Evolutionary conservation across 2,888 invertebrate genomes (phyloP), one percentile per base, ranked within the genome.

Genomic region (Diabrotica balteata): DNA sequence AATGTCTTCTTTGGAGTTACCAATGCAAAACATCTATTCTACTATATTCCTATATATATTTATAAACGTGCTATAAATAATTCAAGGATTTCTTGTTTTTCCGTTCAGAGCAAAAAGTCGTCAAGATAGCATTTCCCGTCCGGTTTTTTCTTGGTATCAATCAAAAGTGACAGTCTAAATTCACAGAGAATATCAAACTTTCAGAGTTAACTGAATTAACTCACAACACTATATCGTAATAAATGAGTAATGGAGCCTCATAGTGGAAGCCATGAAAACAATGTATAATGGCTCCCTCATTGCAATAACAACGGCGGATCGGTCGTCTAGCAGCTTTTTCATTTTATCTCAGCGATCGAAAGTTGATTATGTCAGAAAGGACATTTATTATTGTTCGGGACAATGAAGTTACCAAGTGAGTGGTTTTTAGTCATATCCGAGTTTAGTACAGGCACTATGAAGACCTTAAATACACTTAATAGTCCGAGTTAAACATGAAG

Each of bases 311-410:
- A 61, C 50, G 42, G 42, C 17, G 57, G 52, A 47, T 59, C 46
- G 50, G 49, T 22, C 49, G 54, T n/a, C 43, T 52, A 45, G 52
- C 58, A 53, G 59, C 53, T 59, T 67, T 66, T 62, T 53, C 43
- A 61, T 62, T 63, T 65, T 50, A 62, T 69, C 44, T 66, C 42
- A 44, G 10, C 62, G 66, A 69, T 66, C 52, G 68, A 66, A 62
- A 59, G 59, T 61, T 66, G 54, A 65, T 65, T 58, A 65, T 62
- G 59, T 63, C 66, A 59, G 63, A 62, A 69, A 49, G 46, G 62
- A 54, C 62, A 69, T 68, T 69, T 61, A 69, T 66, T 69, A 69
- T 63, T 55, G 62, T 68, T 54, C 44, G 59, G 11, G 9, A 50
- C 43, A 50, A 57, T 63, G 51, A 63, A 44, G 57, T 10, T 57